Base-by-base conservation (phyloP, 2,888 invertebrate genomes). In the Clusia tigrina region DNA sequence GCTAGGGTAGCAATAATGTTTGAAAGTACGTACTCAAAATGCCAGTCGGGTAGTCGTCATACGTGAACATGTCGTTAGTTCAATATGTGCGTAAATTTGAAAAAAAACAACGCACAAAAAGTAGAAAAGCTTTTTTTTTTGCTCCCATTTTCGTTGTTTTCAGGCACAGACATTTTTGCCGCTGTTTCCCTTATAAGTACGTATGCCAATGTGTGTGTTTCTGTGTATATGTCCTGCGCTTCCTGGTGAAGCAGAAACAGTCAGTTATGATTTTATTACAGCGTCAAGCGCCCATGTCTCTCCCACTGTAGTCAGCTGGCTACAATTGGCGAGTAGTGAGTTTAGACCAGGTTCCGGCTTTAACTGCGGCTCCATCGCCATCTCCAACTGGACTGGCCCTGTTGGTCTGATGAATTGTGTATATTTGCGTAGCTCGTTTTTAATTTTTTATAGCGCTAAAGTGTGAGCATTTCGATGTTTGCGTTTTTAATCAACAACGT, bases 231-330 rank as follows among this genome's bases (percentile, higher is more conserved):
- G 26, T n/a, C 42, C 53, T 22, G 26, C 12, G 15, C n/a, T n/a
- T n/a, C 42, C 17, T 18, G 1, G 52, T 15, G 6, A 54, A 54
- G 10, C 23, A 24, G 25, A 53, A n/a, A 62, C 63, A 64, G 64
- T 66, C 69, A 71, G 73, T 78, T 78, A 78, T 78, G 78, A 78
- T 78, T 78, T 79, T 76, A 79, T 79, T 78, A 78, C 77, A 78
- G 74, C 62, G 48, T 15, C 48, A 42, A 48, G 48, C 20, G 48
- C 6, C 20, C 20, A 5, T 22, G 15, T 15, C 12, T 32, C 42
- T 3, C n/a, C n/a, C 42, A 22, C 6, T 22, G 15, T 3, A 42
- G 12, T 6, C 42, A 6, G 42, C 9, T n/a, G 42, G 6, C 6
- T 32, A 32, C 32, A 32, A 32, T 32, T 32, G 6, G 32, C 32